Conservation (phyloP, 2,888 invertebrate species). For the Thymelicus acteon region DNA sequence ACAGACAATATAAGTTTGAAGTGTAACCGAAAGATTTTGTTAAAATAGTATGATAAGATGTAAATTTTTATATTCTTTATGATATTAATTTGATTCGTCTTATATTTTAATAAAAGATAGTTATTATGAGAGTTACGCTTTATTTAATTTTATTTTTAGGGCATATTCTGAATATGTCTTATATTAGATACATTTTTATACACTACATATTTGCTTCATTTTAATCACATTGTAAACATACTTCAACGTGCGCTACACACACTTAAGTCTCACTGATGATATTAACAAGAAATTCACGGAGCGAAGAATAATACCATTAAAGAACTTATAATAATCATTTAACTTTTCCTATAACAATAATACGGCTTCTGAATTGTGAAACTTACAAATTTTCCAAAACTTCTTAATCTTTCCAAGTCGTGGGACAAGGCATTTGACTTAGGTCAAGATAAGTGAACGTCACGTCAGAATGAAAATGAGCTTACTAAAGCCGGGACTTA, state of each 20-base stretch:
- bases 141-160: too few relatives aligned
- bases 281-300: background rate
- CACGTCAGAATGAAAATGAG: conserved; percentile 48
- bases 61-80: too few relatives aligned
- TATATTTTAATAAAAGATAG: too few relatives aligned
- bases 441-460: conserved; percentile 49
- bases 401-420: conserved; percentile 64
- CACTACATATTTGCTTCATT: too few relatives aligned
- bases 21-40: background rate
- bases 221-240: too few relatives aligned
- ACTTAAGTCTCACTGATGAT: background rate
- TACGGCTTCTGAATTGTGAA: conserved; percentile 64
- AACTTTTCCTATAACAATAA: conserved; percentile 48
- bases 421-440: conserved; percentile 66
- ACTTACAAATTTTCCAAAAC: conserved; percentile 64
- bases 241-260: too few relatives aligned
- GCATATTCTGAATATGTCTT: too few relatives aligned
- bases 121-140: too few relatives aligned
- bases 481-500: conserved; percentile 41
- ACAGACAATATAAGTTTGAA: conserved; percentile 5
- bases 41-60: too few relatives aligned
- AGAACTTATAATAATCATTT: conserved; percentile 29
- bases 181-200: too few relatives aligned
- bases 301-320: background rate
- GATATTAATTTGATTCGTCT: too few relatives aligned